These are phyloP conservation scores for Formica exsecta DNA, from an alignment of 1,140 invertebrate species.

Conservation along the genomic window DNA sequence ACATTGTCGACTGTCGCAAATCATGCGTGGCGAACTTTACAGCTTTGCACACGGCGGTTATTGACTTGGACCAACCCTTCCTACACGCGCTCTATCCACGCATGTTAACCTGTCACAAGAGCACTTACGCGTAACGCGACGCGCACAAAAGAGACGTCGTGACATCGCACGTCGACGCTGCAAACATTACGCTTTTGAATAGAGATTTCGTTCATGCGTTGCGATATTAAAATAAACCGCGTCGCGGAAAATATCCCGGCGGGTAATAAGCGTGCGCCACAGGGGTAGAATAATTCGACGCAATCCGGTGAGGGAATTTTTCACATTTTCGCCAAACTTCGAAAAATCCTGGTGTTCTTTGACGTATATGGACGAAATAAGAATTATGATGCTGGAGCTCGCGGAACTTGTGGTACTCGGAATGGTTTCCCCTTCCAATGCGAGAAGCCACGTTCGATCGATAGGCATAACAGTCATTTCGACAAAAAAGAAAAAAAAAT, in stretches of 20 bases:
- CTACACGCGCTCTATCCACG: background rate
- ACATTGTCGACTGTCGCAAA: conserved; percentile 75
- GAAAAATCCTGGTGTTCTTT: conserved; percentile 43
- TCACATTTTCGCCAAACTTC: conserved; percentile 19
- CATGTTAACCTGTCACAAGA: background rate
- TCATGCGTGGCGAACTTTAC: conserved; percentile 51
- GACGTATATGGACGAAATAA: conserved; percentile 42
- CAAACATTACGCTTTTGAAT: conserved; percentile 53
- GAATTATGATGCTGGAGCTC: conserved; percentile 27
- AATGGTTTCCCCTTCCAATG: background rate
- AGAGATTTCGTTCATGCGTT: conserved; percentile 72
- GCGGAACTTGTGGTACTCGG: background rate
- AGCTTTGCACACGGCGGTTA: conserved; percentile 68
- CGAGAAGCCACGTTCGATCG: conserved; percentile 15
- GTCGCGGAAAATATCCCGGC: conserved; percentile 41
- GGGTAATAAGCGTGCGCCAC: conserved; percentile 36
- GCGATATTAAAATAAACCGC: conserved; percentile 77
- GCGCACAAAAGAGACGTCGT: conserved; percentile 42
- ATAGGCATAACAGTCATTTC: conserved; percentile 44
- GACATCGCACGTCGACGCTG: conserved; percentile 14
- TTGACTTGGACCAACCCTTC: conserved; percentile 65
- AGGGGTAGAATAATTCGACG: conserved; percentile 31
- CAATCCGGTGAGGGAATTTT: background rate
- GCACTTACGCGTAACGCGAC: conserved; percentile 39
- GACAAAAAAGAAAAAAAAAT: background rate